Percentiles rank a stretch among this genome's conserved stretches.
phyloP scores from a whole-genome alignment of 2,888 invertebrate genomes.

The Megaustenia siamemsis region DNA sequence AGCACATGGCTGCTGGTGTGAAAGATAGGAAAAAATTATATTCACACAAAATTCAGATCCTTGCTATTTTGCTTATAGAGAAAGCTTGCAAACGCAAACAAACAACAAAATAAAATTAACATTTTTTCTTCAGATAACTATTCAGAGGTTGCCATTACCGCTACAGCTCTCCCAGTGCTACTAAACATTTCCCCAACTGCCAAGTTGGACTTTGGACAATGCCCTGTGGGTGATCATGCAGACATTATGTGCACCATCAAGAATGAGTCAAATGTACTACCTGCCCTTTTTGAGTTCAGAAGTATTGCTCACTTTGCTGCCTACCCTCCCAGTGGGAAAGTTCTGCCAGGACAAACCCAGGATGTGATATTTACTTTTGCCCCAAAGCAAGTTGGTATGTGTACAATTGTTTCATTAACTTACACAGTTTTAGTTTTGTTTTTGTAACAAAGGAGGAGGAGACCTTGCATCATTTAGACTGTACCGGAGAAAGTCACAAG shows the following conservation, averaged over 20 bases:
- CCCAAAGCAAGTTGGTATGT: constrained; percentile 79
- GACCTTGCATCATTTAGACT: too few species aligned
- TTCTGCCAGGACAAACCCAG: constrained; percentile 74
- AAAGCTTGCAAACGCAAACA: too few species aligned
- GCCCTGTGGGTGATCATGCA: constrained; percentile 76
- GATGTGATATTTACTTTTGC: constrained; percentile 79
- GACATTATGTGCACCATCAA: constrained; percentile 75
- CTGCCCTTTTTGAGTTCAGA: constrained; percentile 76
- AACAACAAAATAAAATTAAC: not conserved
- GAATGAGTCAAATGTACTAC: constrained; percentile 75
- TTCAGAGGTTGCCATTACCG: constrained; percentile 79
- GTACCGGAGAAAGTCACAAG: too few species aligned
- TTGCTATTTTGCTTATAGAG: too few species aligned
- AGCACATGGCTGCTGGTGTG: too few species aligned
- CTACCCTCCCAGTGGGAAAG: constrained; percentile 76
- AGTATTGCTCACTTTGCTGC: constrained; percentile 78
- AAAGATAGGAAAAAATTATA: too few species aligned
- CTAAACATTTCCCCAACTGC: constrained; percentile 74
- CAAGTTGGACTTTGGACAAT: constrained; percentile 77
- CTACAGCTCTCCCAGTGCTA: constrained; percentile 79
- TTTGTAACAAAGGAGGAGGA: too few species aligned
- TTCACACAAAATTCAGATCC: too few species aligned
- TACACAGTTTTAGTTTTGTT: too few species aligned
- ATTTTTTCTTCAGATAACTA: constrained; percentile 60
- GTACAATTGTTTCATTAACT: not conserved